These are phyloP conservation scores for human (Homo sapiens) DNA, from an alignment of 2,113 vertebrate genomes.

Conservation along the genomic window GRCh38 chr16:52184501-52185000, in stretches of 20 bases:
- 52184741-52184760: neutral
- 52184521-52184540: too few species aligned
- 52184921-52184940: neutral
- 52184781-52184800: rapidly evolving
- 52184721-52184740: neutral
- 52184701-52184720: neutral
- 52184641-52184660: neutral
- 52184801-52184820: neutral
- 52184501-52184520: rapidly evolving
- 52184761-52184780: neutral
- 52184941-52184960: neutral
- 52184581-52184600: too few species aligned
- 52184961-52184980: neutral
- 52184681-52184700: neutral
- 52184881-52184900: neutral
- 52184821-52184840: rapidly evolving
- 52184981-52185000: neutral
- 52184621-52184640: neutral
- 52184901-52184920: neutral
- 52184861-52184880: neutral
- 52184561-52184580: rapidly evolving
- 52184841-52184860: neutral
- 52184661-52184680: neutral
- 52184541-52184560: neutral
- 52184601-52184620: neutral